Evolutionary conservation across 2,113 vertebrate genomes (phyloP).

Genomic region (Coturnix japonica): DNA sequence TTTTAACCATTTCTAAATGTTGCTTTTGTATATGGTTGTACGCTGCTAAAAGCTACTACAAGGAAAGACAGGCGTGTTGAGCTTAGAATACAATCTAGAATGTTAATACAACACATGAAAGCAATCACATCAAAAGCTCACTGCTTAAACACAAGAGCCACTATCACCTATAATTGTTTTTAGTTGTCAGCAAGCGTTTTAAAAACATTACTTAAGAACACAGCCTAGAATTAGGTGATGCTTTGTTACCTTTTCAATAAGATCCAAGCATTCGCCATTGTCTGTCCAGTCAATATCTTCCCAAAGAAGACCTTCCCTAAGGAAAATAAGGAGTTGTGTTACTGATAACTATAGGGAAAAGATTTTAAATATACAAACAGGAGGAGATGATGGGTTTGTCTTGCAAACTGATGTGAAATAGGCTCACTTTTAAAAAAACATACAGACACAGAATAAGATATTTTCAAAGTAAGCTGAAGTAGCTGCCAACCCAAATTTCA

Average conservation of each 20-base stretch:
- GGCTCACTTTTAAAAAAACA: not conserved
- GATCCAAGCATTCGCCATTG: constrained; percentile 96
- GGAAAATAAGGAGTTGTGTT: not conserved
- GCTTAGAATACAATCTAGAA: not conserved
- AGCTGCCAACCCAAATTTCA: not conserved
- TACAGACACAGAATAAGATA: not conserved
- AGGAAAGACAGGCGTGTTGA: not conserved
- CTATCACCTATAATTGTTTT: not conserved
- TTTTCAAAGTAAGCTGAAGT: not conserved
- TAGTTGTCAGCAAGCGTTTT: not conserved
- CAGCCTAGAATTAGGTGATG: not conserved
- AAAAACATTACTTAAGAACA: not conserved
- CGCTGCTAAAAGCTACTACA: not conserved
- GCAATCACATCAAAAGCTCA: not conserved
- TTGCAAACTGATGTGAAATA: not conserved
- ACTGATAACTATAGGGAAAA: not conserved
- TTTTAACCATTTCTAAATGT: not conserved
- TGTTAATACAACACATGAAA: not conserved
- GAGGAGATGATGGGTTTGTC: not conserved
- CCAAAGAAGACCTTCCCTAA: constrained; percentile 94
- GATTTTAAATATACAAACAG: not conserved
- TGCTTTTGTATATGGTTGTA: not conserved
- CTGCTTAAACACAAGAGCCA: not conserved
- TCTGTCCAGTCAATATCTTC: constrained; percentile 97
- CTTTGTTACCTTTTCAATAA: constrained; percentile 93